Evolutionary conservation across 2,797 vertebrate species (phyloP).

Genomic region (Cyprinodon diabolis): DNA sequence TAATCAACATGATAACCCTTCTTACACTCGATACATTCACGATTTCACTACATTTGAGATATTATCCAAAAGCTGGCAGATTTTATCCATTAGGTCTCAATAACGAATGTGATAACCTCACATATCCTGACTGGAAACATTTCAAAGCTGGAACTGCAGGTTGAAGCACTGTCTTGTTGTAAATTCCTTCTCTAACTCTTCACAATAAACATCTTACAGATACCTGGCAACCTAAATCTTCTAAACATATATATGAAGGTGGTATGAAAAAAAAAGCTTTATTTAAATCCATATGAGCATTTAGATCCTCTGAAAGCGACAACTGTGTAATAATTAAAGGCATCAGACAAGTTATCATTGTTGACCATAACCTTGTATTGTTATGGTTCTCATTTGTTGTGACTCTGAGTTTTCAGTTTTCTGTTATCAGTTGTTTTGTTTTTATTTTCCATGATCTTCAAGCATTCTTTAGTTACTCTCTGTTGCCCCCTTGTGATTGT

Average conservation of each 20-base stretch:
- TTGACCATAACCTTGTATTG: background rate
- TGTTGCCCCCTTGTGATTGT: too few species aligned
- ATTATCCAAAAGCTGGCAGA: constrained; percentile 5
- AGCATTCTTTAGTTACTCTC: too few species aligned
- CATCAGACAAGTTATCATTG: background rate
- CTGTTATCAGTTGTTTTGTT: too few species aligned
- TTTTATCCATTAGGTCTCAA: background rate
- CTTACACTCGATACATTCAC: constrained; percentile 17
- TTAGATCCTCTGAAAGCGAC: background rate
- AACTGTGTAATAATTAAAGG: background rate
- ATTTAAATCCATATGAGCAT: background rate
- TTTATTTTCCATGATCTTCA: too few species aligned
- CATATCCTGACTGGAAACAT: background rate
- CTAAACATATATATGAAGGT: background rate
- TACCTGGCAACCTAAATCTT: background rate
- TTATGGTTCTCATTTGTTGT: too few species aligned
- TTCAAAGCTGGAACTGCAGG: background rate
- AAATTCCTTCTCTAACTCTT: too few species aligned
- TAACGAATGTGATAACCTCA: background rate
- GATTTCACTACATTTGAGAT: constrained; percentile 22
- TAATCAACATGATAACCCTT: constrained; percentile 22
- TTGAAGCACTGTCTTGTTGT: background rate
- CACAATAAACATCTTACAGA: too few species aligned
- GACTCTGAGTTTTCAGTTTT: too few species aligned
- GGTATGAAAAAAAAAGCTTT: background rate